A percentile compares a stretch with the other conserved stretches of the same genome.
Evolutionary conservation across 1,140 invertebrate genomes (phyloP).

Genomic region (Stegodyphus mimosarum): DNA sequence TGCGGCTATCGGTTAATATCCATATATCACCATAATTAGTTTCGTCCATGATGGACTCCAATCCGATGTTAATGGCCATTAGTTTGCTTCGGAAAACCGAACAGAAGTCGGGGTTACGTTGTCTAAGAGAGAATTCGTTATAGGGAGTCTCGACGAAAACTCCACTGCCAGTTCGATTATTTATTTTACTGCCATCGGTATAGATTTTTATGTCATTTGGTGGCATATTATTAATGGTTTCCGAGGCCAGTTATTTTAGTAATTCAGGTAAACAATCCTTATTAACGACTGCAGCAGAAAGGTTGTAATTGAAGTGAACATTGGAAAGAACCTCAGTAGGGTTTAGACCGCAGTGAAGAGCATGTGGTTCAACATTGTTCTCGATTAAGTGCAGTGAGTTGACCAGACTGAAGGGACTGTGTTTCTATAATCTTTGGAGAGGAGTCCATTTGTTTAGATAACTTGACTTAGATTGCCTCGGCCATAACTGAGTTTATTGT

Average conservation of each 20-base stretch:
- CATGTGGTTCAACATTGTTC: too few relatives aligned
- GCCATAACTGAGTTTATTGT: too few relatives aligned
- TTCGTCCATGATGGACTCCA: background rate
- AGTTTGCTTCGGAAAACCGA: background rate
- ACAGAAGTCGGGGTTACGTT: too few relatives aligned
- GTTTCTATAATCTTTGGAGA: too few relatives aligned
- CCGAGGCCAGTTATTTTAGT: background rate
- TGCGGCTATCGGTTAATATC: background rate
- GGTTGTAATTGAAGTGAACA: too few relatives aligned
- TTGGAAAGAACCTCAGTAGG: too few relatives aligned
- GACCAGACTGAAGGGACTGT: too few relatives aligned
- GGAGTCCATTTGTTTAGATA: too few relatives aligned
- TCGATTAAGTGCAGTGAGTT: too few relatives aligned
- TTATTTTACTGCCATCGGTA: slow-evolving; percentile 2
- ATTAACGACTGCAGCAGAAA: background rate
- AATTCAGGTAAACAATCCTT: background rate
- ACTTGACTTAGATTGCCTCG: too few relatives aligned
- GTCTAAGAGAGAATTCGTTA: background rate
- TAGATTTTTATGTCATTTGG: slow-evolving; percentile 8
- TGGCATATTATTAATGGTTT: slow-evolving; percentile 6
- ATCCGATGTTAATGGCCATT: background rate
- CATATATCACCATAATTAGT: background rate
- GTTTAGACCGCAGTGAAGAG: too few relatives aligned
- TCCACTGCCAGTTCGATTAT: background rate
- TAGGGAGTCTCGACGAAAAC: background rate